phyloP scores from a whole-genome alignment of 2,888 invertebrate genomes.

The Stenurella melanura region DNA sequence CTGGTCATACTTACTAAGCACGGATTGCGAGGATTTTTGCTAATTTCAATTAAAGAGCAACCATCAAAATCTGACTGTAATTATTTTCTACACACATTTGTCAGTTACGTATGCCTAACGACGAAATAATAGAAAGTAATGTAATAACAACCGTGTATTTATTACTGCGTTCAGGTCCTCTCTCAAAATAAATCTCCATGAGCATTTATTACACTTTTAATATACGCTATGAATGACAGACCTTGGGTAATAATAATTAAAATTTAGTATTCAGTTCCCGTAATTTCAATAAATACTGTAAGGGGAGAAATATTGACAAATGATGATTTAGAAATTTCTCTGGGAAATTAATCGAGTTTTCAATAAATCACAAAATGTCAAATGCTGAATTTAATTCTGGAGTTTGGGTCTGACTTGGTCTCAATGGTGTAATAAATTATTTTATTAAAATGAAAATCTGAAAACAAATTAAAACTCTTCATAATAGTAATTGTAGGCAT shows the following conservation, averaged over 20 bases:
- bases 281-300: constrained; percentile 16
- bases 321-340: constrained; percentile 47
- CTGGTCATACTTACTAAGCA: no score
- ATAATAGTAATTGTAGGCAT: constrained; percentile 9
- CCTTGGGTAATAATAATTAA: constrained; percentile 28
- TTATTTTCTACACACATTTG: no score
- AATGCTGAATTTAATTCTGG: constrained; percentile 50
- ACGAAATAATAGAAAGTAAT: no score
- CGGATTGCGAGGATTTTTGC: no score
- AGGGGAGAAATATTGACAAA: constrained; percentile 36
- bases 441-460: constrained; percentile 32
- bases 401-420: constrained; percentile 33
- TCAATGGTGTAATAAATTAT: constrained; percentile 40
- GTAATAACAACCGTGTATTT: not conserved
- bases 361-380: constrained; percentile 52
- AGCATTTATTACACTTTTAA: constrained; percentile 17
- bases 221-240: not conserved
- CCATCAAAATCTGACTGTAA: no score
- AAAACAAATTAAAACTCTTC: constrained; percentile 29
- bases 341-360: constrained; percentile 47
- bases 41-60: no score
- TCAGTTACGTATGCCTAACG: no score
- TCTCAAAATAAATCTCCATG: not conserved
- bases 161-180: not conserved
- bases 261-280: constrained; percentile 26